Evolutionary conservation across 1,140 invertebrate genomes (phyloP), one percentile per base, ranked within the genome.

Genomic region (Copidosoma floridanum): DNA sequence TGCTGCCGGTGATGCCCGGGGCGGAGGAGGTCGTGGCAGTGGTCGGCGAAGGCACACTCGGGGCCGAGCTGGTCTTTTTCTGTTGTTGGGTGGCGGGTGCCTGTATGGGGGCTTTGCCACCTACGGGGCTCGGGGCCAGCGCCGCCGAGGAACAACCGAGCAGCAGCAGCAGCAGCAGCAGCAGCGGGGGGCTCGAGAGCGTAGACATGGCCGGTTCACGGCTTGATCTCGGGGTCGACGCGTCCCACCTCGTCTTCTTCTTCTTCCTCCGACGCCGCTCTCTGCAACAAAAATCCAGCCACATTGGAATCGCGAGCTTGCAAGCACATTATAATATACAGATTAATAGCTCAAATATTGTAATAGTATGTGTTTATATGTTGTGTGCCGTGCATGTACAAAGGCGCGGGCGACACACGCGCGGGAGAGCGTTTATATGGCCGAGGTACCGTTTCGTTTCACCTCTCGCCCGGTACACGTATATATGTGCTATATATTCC

Each of bases 231-330:
- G 12, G 21, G 37, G 18, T 20, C 32, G n/a, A 38, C 21, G n/a
- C 26, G 10, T 44, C 8, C 21, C 54, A 8, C 32, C 54, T 57
- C 16, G n/a, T n/a, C n/a, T n/a, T n/a, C n/a, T n/a, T n/a, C n/a
- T n/a, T n/a, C n/a, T n/a, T 21, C 26, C 12, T 16, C n/a, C n/a
- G 6, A 14, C 38, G 12, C 18, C 21, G 2, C 32, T 47, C 44
- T 50, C 55, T 57, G 54, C 20, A 57, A 55, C 40, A 44, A 54
- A 14, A n/a, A n/a, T n/a, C n/a, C n/a, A n/a, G n/a, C n/a, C n/a
- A n/a, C n/a, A n/a, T n/a, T n/a, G n/a, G n/a, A n/a, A n/a, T n/a
- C n/a, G n/a, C n/a, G n/a, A n/a, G n/a, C n/a, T n/a, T n/a, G n/a
- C n/a, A n/a, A n/a, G n/a, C n/a, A n/a, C n/a, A n/a, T n/a, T n/a